Base-by-base conservation (phyloP, 2,113 vertebrate genomes). In the Colossoma macropomum region DNA sequence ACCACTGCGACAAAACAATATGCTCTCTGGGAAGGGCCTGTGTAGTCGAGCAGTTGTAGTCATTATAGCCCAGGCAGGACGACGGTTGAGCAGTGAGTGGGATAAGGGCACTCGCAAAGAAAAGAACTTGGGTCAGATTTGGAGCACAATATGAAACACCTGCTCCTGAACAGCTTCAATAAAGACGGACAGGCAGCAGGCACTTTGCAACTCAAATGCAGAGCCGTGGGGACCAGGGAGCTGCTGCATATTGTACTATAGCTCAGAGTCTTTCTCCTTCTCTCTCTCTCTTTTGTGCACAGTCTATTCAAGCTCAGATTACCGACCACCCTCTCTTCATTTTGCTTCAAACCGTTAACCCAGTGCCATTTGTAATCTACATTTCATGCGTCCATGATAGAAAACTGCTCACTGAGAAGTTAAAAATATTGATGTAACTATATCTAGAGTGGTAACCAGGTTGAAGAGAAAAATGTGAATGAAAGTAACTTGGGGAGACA, bases 81-180 rank as follows among this genome's bases (percentile, higher is more conserved):
- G 86, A 65, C 65, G 77, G 60, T 87, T 90, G 69, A 88, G 90
- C 90, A 86, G 89, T 87, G 86, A 86, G 90, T 32, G 80, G 65
- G 88, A 87, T 78, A 91, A 89, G 84, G 88, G 88, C 85, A 87
- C 84, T 85, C 85, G 86, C 79, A 65, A 88, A 89, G 88, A 92
- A 92, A 90, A 83, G 81, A 90, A 80, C 88, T 88, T 21, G 63
- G 89, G 92, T 92, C 92, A 89, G 81, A 85, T 89, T 87, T 86
- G 86, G 85, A 89, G 86, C 87, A 88, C 76, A 86, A 88, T 88
- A 85, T 72, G 86, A 90, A 94, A 91, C 93, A 95, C 94, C 93
- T 94, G 94, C 93, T 90, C 87, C 87, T 86, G 88, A 84, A 84
- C 89, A 80, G 90, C 89, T 88, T 77, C 74, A 87, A 88, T 92